These are phyloP conservation scores for Tigriopus californicus DNA, from an alignment of 2,888 invertebrate genomes.

Conservation along the genomic window DNA sequence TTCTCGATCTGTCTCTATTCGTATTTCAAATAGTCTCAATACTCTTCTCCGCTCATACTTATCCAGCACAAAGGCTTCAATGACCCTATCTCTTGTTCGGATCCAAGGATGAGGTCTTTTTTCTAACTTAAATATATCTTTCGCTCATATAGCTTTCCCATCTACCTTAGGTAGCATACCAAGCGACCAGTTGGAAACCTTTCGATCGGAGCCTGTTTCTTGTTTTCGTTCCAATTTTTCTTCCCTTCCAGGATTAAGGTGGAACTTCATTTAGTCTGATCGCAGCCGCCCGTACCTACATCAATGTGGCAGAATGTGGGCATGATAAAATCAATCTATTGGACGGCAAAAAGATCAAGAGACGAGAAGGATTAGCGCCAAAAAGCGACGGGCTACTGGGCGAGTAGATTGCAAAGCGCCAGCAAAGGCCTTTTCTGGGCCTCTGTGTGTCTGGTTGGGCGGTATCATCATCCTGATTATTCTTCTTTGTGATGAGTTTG, in stretches of 20 bases:
- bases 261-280: constrained; percentile 28
- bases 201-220: background rate
- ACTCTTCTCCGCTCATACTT: too few species aligned
- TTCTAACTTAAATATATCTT: too few species aligned
- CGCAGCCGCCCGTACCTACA: constrained; percentile 36
- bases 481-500: constrained; percentile 32
- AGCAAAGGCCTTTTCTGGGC: constrained; percentile 37
- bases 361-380: too few species aligned
- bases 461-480: constrained; percentile 35
- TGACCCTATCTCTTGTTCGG: too few species aligned
- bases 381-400: constrained; percentile 17
- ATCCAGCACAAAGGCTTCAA: too few species aligned
- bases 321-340: constrained; percentile 18
- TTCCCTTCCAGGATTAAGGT: constrained; percentile 16
- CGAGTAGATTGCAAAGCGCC: constrained; percentile 33
- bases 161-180: too few species aligned
- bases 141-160: too few species aligned
- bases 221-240: constrained; percentile 2
- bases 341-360: constrained; percentile 9
- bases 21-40: too few species aligned
- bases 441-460: constrained; percentile 34
- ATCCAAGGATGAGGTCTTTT: too few species aligned
- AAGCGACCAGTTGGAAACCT: too few species aligned
- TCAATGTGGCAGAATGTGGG: constrained; percentile 37
- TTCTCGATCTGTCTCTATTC: too few species aligned